Conservation (phyloP, 2,888 invertebrate species). For the Campoplex nolae region DNA sequence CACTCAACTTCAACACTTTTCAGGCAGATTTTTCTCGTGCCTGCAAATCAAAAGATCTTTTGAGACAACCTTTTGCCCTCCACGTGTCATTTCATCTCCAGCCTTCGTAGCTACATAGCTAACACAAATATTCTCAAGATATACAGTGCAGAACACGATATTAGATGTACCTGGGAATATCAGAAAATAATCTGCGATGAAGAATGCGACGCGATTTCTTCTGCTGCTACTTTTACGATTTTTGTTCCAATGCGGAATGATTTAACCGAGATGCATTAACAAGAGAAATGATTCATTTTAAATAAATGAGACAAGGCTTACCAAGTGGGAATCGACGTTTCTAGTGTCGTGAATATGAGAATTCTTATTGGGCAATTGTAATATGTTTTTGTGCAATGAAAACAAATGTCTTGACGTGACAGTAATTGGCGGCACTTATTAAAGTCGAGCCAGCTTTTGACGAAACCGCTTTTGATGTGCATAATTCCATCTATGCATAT, state of each 20-base stretch:
- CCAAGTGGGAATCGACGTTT: constrained; percentile 33
- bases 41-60: constrained; percentile 37
- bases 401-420: constrained; percentile 12
- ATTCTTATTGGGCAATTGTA: background rate
- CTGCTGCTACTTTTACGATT: background rate
- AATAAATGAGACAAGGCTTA: constrained; percentile 15
- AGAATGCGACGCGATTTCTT: background rate
- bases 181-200: background rate
- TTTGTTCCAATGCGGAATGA: background rate
- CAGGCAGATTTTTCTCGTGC: background rate
- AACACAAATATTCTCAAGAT: background rate
- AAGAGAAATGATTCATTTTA: background rate
- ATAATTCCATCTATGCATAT: constrained; percentile 26
- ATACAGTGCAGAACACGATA: background rate
- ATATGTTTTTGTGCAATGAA: constrained; percentile 26
- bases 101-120: background rate
- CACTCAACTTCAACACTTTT: background rate
- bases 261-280: background rate
- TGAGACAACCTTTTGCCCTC: constrained; percentile 16
- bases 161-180: constrained; percentile 15
- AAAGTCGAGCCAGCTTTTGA: constrained; percentile 40
- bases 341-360: constrained; percentile 33
- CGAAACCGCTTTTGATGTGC: constrained; percentile 15
- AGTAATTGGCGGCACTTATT: constrained; percentile 58
- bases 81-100: constrained; percentile 47